phyloP scores from a whole-genome alignment of 2,797 vertebrate genomes.

The Lepilemur septentrionalis region DNA sequence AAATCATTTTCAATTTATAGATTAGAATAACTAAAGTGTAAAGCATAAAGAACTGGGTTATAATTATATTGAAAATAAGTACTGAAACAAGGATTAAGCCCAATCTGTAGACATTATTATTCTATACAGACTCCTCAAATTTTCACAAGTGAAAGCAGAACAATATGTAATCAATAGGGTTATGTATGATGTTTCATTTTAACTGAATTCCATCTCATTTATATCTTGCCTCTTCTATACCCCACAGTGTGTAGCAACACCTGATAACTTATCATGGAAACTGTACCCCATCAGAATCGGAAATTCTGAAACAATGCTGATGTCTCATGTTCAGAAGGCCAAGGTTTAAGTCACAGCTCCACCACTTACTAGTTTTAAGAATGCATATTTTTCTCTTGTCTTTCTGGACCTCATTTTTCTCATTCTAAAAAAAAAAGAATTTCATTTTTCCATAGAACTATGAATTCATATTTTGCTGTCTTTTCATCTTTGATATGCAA shows the following conservation, averaged over 20 bases:
- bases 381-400: background rate
- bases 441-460: background rate
- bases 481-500: background rate
- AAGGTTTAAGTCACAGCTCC: background rate
- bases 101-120: background rate
- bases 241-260: background rate
- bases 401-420: background rate
- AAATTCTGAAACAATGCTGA: background rate
- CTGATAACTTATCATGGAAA: background rate
- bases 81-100: background rate
- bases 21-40: background rate
- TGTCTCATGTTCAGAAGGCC: background rate
- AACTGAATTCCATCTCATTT: background rate
- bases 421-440: background rate
- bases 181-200: background rate
- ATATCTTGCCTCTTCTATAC: background rate
- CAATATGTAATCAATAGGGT: background rate
- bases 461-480: background rate
- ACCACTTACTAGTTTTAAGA: background rate
- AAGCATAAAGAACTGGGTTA: background rate
- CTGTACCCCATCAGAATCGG: background rate
- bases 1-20: background rate
- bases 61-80: background rate
- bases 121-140: background rate
- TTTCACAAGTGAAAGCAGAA: background rate